These are phyloP conservation scores for Oreohelix idahoensis DNA, from an alignment of 1,140 invertebrate genomes.

Conservation along the genomic window DNA sequence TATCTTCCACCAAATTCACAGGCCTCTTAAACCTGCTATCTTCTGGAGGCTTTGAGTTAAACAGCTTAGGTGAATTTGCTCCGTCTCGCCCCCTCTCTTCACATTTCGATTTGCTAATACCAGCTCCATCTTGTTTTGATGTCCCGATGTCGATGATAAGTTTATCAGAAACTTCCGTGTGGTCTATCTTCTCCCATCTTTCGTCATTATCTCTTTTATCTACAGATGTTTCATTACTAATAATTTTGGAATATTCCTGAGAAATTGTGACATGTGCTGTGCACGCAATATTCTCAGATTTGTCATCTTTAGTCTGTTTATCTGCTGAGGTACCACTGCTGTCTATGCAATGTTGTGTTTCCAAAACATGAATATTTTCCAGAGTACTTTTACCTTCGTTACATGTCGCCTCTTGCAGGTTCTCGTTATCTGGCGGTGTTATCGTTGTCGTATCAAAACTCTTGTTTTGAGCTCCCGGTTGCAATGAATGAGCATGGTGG, in stretches of 20 bases:
- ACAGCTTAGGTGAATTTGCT: neutral
- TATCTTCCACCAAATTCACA: neutral
- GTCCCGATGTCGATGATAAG: neutral
- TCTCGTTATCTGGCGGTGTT: no score
- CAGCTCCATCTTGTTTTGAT: neutral
- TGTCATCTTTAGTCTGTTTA: neutral
- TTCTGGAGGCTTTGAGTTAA: neutral
- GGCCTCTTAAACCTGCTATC: neutral
- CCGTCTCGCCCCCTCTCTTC: neutral
- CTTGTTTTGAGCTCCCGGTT: no score
- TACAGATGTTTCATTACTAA: neutral
- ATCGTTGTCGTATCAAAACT: no score
- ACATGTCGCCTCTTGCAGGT: no score
- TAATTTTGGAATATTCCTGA: slow-evolving; percentile 17
- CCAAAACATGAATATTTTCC: no score
- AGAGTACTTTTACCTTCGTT: no score
- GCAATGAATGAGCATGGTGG: no score
- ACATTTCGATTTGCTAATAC: neutral
- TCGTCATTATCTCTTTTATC: neutral
- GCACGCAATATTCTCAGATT: neutral
- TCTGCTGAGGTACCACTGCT: no score
- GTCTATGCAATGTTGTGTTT: no score
- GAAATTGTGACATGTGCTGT: neutral
- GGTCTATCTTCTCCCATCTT: neutral
- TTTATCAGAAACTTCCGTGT: neutral